Evolutionary conservation across 2,113 vertebrate genomes (phyloP), one percentile per base, ranked within the genome.

Genomic region (Athene cunicularia): DNA sequence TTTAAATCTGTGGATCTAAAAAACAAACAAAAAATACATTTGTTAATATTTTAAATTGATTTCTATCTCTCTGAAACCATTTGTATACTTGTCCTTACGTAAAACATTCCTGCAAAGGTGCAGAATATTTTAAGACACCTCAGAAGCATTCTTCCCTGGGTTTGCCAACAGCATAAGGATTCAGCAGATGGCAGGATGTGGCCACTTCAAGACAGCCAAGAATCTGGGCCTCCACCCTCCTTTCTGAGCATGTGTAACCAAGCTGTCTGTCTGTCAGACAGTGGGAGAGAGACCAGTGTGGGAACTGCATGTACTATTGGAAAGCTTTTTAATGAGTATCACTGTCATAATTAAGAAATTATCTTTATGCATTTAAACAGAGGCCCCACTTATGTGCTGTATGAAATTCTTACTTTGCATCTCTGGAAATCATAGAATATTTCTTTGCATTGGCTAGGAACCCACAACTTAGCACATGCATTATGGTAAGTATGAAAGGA

Each of bases 181-280:
- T 95, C 96, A 95, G 96, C 96, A 97, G 95, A 95, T 97, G 94
- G 96, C 97, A 97, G 96, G 96, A 97, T 97, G 96, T 95, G 96
- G 97, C 97, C 94, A 95, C 91, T 97, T 97, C 95, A 97, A 97
- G 91, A 88, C 95, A 96, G 95, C 96, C 96, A 97, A 96, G 95
- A 97, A 97, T 97, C 94, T 95, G 86, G 73, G 73, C 80, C 76
- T 91, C 91, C 95, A 92, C 90, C 95, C 92, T 96, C 19, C 52
- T 84, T 96, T 97, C 90, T 95, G 96, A 96, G 97, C 97, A 97
- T 97, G 97, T 97, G 97, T 96, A 97, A 97, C 93, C 97, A 97
- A 97, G 97, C 97, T 97, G 97, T 95, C 95, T 97, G 87, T 87
- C 95, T 97, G 88, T 96, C 88, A 96, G 95, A 86, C 96, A 84